A percentile compares a stretch with the other conserved stretches of the same genome.
Evolutionary conservation across 1,140 invertebrate genomes (phyloP).

Genomic region (Drosophila pruinosa): DNA sequence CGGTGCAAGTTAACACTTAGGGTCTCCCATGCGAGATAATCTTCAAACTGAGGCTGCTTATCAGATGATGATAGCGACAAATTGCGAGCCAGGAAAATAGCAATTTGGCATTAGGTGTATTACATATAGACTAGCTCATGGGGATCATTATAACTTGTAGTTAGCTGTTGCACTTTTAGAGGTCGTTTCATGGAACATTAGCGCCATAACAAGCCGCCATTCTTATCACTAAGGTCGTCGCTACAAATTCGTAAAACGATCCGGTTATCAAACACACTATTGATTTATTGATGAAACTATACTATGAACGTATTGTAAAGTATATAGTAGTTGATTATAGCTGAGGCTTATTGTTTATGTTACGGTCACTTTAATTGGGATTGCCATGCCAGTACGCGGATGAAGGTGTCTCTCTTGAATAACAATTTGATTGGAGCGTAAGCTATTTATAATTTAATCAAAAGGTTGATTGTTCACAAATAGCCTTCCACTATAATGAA

Average conservation of each 20-base stretch:
- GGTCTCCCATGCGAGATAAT: neutral
- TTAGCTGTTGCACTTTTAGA: constrained; percentile 45
- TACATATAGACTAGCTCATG: constrained; percentile 8
- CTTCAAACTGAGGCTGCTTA: neutral
- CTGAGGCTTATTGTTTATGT: neutral
- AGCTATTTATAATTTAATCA: too few relatives aligned
- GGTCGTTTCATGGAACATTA: constrained; percentile 75
- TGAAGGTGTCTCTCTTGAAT: neutral
- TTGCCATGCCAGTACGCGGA: neutral
- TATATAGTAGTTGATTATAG: neutral
- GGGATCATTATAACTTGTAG: constrained; percentile 16
- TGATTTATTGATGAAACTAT: constrained; percentile 43
- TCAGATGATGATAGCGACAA: constrained; percentile 24
- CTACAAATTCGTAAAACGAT: constrained; percentile 25
- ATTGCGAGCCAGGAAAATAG: neutral
- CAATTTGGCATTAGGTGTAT: constrained; percentile 6
- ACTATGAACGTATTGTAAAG: neutral
- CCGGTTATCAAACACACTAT: constrained; percentile 39
- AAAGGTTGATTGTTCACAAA: too few relatives aligned
- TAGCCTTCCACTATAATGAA: too few relatives aligned
- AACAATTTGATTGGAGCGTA: neutral
- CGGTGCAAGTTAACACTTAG: neutral
- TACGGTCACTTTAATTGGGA: neutral
- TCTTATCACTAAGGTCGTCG: constrained; percentile 54
- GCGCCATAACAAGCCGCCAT: neutral